Evolutionary conservation across 1,140 invertebrate species (phyloP).

Genomic region (Saxidomus purpurata): DNA sequence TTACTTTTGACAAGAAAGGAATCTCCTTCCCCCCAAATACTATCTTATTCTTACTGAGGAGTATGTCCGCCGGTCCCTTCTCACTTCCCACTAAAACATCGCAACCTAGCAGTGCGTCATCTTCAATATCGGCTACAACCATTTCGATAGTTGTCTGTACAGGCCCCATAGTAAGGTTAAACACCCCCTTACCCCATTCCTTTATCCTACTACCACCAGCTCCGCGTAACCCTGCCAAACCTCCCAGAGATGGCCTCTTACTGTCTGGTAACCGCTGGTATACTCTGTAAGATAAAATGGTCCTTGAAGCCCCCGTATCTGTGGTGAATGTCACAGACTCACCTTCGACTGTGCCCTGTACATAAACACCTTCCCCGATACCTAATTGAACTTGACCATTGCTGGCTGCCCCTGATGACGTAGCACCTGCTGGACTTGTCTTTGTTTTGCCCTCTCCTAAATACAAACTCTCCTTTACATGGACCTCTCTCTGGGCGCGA

Average conservation of each 20-base stretch:
- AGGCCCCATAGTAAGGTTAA: background rate
- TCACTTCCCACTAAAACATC: slow-evolving; percentile 24
- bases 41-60: slow-evolving; percentile 16
- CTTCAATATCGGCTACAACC: slow-evolving; percentile 54
- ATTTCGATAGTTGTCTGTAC: background rate
- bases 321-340: slow-evolving; percentile 12
- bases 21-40: background rate
- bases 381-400: background rate
- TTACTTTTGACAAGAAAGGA: background rate
- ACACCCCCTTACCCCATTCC: background rate
- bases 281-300: slow-evolving; percentile 21
- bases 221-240: background rate
- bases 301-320: slow-evolving; percentile 26
- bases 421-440: background rate
- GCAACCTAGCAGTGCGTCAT: slow-evolving; percentile 50
- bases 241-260: background rate
- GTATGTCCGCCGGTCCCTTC: background rate
- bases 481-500: background rate
- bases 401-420: background rate
- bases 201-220: slow-evolving; percentile 22
- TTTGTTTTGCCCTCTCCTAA: background rate
- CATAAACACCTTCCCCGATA: background rate
- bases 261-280: background rate
- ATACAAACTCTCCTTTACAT: background rate
- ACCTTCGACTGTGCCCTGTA: background rate